phyloP scores from a whole-genome alignment of 1,140 invertebrate genomes.

The Rhyacophila brunnea region DNA sequence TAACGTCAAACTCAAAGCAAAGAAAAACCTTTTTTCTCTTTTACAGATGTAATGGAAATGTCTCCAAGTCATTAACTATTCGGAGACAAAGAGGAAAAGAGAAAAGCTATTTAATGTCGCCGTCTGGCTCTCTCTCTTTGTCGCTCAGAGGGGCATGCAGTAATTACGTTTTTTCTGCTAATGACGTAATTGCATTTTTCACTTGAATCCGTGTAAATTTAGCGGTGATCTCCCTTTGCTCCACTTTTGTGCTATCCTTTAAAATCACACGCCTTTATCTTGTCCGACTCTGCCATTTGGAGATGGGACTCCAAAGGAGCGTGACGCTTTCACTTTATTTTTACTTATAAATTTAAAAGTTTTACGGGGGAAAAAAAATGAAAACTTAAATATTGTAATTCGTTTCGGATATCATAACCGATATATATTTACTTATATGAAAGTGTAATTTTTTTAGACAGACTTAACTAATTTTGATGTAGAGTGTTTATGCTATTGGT shows the following conservation, averaged over 20 bases:
- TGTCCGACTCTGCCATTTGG: neutral
- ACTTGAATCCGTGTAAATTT: conserved; percentile 30
- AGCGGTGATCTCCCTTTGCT: conserved; percentile 17
- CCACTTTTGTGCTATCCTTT: conserved; percentile 19
- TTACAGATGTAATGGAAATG: conserved; percentile 19
- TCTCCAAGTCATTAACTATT: conserved; percentile 11
- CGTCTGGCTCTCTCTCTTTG: neutral
- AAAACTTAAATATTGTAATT: too few relatives aligned
- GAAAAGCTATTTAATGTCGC: neutral
- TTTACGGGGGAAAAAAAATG: too few relatives aligned
- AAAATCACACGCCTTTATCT: conserved; percentile 12
- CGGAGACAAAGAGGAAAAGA: conserved; percentile 7
- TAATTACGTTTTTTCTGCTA: conserved; percentile 27
- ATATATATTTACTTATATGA: too few relatives aligned
- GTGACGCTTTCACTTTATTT: too few relatives aligned
- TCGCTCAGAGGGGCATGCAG: conserved; percentile 10
- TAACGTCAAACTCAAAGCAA: too few relatives aligned
- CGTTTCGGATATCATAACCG: too few relatives aligned
- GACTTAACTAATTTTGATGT: too few relatives aligned
- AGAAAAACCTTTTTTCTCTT: neutral
- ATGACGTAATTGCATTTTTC: conserved; percentile 35
- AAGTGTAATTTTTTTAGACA: too few relatives aligned
- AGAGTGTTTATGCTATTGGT: too few relatives aligned
- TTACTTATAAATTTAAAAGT: too few relatives aligned
- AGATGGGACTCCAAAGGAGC: too few relatives aligned